Base-by-base conservation (phyloP, 2,797 vertebrate species). In the Microctenopoma lineatum region DNA sequence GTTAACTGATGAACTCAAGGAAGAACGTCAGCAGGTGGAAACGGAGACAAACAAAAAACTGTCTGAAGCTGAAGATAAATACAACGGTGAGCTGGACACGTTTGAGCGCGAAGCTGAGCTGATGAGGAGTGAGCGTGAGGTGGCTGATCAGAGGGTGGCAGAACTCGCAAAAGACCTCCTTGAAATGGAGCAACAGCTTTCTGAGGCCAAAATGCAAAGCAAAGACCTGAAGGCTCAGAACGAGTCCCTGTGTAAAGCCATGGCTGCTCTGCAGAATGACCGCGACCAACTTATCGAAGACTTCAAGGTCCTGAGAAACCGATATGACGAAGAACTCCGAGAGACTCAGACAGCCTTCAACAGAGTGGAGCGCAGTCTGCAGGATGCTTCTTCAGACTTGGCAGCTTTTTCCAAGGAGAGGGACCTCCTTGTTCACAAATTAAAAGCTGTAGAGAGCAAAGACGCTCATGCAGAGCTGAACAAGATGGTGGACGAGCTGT, bases 231-330 rank as follows among this genome's bases (percentile, higher is more conserved):
- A 75, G 80, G 86, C 91, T 66, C 94, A 96, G 26, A 95, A 94
- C 0, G 93, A 95, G 64, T 94, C 96, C 11, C 93, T 97, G 56
- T 89, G 94, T 52, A 95, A 92, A 84, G 94, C 96, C 4, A 96
- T 97, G 95, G 95, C 87, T 0, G 94, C 95, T 7, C 75, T 96
- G 77, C 96, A 97, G 81, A 87, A 93, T 1, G 94, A 97, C 67
- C 87, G 96, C 18, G 96, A 97, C 51, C 92, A 90, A 62, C 93
- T 95, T 59, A 95, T 96, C 4, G 92, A 96, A 5, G 93, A 96
- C 59, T 95, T 96, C 5, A 96, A 93, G 87, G 41, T 87, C 38
- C 89, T 96, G 59, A 92, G 93, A 21, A 92, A 72, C 87, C 79
- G 87, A 25, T 95, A 95, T 3, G 87, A 92, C 0, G 81, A 90